phyloP scores from a whole-genome alignment of 2,888 invertebrate species.

The Melanotus villosus region DNA sequence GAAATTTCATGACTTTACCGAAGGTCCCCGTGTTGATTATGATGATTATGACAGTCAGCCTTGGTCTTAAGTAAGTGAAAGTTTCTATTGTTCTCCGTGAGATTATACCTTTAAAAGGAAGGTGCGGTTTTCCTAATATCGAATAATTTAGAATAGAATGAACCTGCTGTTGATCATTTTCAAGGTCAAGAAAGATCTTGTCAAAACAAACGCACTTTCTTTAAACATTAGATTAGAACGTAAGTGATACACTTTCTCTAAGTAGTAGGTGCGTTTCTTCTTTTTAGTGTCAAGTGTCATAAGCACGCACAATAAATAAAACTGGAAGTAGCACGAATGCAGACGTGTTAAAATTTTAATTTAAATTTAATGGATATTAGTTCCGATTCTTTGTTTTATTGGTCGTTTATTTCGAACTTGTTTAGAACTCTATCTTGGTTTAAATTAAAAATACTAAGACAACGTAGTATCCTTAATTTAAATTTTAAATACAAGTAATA shows the following conservation, averaged over 20 bases:
- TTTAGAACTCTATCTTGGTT: too few relatives aligned
- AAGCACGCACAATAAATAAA: not conserved
- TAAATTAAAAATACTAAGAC: too few relatives aligned
- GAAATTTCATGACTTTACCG: constrained; percentile 7
- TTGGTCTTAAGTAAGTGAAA: constrained; percentile 24
- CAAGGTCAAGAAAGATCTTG: not conserved
- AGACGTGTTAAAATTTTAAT: too few relatives aligned
- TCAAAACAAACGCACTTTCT: constrained; percentile 8
- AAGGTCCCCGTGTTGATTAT: not conserved
- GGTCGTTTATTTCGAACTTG: too few relatives aligned
- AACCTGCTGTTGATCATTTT: not conserved
- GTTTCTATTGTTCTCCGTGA: constrained; percentile 2
- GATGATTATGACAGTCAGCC: constrained; percentile 7
- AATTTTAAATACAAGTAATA: too few relatives aligned
- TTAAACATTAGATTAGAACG: not conserved
- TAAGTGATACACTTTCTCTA: not conserved
- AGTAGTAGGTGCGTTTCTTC: not conserved
- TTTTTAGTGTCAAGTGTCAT: not conserved
- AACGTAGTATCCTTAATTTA: too few relatives aligned
- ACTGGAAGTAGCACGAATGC: not conserved
- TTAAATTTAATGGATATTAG: too few relatives aligned
- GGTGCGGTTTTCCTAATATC: not conserved
- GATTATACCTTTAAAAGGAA: not conserved
- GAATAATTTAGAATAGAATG: not conserved
- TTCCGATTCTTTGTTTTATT: too few relatives aligned